Conservation (phyloP, 2,113 vertebrate genomes). For the Lates calcarifer region DNA sequence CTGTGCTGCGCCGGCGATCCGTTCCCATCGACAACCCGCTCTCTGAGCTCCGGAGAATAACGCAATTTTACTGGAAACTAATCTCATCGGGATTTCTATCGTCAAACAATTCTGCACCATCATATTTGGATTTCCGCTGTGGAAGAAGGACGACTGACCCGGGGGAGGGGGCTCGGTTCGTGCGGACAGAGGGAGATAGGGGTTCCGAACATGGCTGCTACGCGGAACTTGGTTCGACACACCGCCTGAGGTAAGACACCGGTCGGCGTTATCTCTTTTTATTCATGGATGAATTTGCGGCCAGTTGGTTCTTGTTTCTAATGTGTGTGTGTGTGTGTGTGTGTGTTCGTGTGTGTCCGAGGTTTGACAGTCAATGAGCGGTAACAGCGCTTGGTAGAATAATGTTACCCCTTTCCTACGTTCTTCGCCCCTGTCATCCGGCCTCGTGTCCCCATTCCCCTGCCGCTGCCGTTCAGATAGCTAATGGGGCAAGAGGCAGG, state of each 20-base stretch:
- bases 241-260: slow-evolving; percentile 85
- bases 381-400: slow-evolving; percentile 1
- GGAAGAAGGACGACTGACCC: slow-evolving; percentile 72
- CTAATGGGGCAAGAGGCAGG: slow-evolving; percentile 5
- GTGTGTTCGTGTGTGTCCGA: neutral
- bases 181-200: slow-evolving; percentile 78
- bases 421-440: slow-evolving; percentile 55
- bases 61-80: slow-evolving; percentile 44
- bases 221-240: slow-evolving; percentile 82
- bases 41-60: slow-evolving; percentile 57
- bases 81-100: slow-evolving; percentile 60
- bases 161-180: slow-evolving; percentile 82
- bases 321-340: neutral
- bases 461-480: slow-evolving; percentile 9
- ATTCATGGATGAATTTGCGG: neutral
- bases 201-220: slow-evolving; percentile 86
- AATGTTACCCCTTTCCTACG: slow-evolving; percentile 11
- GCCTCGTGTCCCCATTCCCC: slow-evolving; percentile 54
- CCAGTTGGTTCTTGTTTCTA: neutral
- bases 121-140: slow-evolving; percentile 66
- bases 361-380: slow-evolving; percentile 18
- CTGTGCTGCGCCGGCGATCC: slow-evolving; percentile 68
- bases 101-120: neutral
- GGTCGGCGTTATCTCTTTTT: slow-evolving; percentile 3
- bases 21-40: slow-evolving; percentile 44